Conservation (phyloP, 2,113 vertebrate species). For the Ranitomeya imitator region DNA sequence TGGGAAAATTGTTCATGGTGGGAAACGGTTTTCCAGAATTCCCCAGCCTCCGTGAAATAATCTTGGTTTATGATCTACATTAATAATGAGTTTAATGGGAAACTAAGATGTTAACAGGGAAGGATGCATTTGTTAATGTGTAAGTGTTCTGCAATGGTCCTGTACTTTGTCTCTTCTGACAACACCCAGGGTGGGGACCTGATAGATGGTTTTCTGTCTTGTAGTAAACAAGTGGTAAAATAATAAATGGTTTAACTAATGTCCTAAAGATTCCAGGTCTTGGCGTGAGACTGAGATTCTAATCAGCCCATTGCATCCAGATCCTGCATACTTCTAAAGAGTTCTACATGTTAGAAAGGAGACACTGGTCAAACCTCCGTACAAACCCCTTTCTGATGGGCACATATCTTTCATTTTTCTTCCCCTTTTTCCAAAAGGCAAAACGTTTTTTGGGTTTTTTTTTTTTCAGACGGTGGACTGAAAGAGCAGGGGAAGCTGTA, state of each 20-base stretch:
- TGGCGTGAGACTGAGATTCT: conserved; percentile 54
- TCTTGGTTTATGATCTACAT: conserved; percentile 52
- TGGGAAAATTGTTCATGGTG: conserved; percentile 21
- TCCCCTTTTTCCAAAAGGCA: no score
- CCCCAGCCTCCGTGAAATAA: background rate
- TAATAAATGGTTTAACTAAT: conserved; percentile 47
- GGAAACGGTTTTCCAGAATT: background rate
- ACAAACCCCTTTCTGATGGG: no score
- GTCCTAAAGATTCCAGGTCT: background rate
- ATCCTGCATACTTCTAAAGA: background rate
- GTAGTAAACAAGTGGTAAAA: conserved; percentile 63
- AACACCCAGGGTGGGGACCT: conserved; percentile 59
- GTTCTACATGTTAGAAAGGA: no score
- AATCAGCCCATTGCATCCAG: conserved; percentile 1
- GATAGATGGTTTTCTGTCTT: conserved; percentile 60
- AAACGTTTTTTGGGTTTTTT: no score
- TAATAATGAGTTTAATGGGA: conserved; percentile 59
- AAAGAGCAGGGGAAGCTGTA: no score
- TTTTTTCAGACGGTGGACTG: no score
- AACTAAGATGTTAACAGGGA: conserved; percentile 58
- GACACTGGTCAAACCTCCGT: no score
- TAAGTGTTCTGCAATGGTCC: conserved; percentile 50
- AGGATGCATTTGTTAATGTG: conserved; percentile 65
- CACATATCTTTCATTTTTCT: no score
- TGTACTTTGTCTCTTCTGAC: conserved; percentile 67